Conservation (phyloP, 2,113 vertebrate species). For the Cyprinodon brontotheroides region DNA sequence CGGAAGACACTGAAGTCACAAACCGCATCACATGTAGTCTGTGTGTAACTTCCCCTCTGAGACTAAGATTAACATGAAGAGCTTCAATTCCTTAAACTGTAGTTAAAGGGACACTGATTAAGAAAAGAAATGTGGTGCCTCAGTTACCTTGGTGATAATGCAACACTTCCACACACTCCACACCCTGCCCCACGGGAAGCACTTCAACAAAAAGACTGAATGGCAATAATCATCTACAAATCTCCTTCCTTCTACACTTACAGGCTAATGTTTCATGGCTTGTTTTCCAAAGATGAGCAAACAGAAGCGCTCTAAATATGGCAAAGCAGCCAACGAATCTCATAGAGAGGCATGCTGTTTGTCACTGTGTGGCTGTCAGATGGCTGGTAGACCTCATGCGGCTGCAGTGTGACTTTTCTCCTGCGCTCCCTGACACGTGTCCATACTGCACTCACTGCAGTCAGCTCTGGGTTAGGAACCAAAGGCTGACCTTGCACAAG, state of each 20-base stretch:
- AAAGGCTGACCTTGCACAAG: constrained; percentile 47
- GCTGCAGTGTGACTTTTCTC: constrained; percentile 3
- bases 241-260: not conserved
- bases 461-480: constrained; percentile 1
- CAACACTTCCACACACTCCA: constrained; percentile 19
- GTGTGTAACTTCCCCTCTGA: too few species aligned
- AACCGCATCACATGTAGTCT: too few species aligned
- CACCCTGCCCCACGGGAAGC: not conserved
- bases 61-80: not conserved
- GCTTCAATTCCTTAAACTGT: too few species aligned
- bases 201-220: not conserved
- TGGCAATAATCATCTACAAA: not conserved
- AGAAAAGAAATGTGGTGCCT: not conserved
- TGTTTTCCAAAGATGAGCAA: not conserved
- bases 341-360: not conserved
- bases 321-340: not conserved
- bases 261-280: not conserved
- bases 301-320: constrained; percentile 8
- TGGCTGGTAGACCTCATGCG: not conserved
- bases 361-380: not conserved
- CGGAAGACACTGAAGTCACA: too few species aligned
- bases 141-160: not conserved
- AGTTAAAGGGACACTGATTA: not conserved
- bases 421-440: not conserved
- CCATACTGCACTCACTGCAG: not conserved